These are phyloP conservation scores for Conistra vaccinii DNA, from an alignment of 2,888 invertebrate genomes.

Conservation along the genomic window DNA sequence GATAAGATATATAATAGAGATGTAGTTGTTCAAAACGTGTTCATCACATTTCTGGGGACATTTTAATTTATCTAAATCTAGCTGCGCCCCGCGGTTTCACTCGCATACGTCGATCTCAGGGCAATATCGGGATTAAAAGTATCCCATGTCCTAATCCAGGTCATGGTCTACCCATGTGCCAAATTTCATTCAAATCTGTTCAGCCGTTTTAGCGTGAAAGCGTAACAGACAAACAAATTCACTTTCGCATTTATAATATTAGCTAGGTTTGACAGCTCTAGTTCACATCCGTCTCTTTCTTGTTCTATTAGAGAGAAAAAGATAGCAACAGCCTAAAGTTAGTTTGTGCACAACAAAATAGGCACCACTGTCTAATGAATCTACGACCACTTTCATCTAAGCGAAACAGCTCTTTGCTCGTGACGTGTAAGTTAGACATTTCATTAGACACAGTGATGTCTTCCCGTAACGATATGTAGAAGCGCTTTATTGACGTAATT, in stretches of 20 bases:
- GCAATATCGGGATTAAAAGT: too few relatives aligned
- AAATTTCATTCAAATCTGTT: too few relatives aligned
- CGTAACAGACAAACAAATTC: too few relatives aligned
- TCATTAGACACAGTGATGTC: constrained; percentile 36
- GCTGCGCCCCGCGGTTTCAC: too few relatives aligned
- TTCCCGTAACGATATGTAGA: constrained; percentile 43
- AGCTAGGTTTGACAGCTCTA: too few relatives aligned
- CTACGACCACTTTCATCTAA: background rate
- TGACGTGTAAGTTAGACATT: constrained; percentile 1
- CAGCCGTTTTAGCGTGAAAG: too few relatives aligned
- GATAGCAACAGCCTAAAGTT: background rate
- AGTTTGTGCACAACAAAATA: background rate
- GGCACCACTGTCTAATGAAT: background rate
- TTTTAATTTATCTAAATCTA: background rate
- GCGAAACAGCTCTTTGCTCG: background rate
- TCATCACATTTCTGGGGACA: background rate
- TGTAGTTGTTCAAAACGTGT: background rate
- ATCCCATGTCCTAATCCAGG: too few relatives aligned
- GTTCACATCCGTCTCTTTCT: background rate
- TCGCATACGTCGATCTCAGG: too few relatives aligned
- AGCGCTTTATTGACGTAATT: constrained; percentile 66
- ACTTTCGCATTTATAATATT: too few relatives aligned
- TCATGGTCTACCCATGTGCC: too few relatives aligned
- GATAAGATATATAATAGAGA: background rate
- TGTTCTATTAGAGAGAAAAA: background rate